These are phyloP conservation scores for Steinernema khuongi DNA, from an alignment of 1,140 invertebrate species.

Conservation along the genomic window DNA sequence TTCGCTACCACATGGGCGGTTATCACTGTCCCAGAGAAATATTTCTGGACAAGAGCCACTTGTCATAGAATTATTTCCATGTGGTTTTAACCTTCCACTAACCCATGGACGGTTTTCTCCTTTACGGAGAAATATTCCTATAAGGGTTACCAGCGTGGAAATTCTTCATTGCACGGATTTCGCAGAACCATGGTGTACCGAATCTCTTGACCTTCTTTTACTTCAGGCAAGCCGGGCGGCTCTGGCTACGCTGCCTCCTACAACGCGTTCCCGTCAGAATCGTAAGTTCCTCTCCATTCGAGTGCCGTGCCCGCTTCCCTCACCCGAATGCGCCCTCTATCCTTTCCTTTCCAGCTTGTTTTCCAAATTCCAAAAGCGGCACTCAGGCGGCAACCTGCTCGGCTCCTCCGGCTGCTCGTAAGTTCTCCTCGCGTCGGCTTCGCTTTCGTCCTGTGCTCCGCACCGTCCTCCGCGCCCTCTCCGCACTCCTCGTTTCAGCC, in stretches of 20 bases:
- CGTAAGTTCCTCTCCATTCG: slow-evolving; percentile 13
- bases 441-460: not conserved
- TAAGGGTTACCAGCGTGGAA: too few relatives aligned
- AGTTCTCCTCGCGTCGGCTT: slow-evolving; percentile 21
- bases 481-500: not conserved
- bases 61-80: too few relatives aligned
- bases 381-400: slow-evolving; percentile 8
- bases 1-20: too few relatives aligned
- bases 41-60: too few relatives aligned
- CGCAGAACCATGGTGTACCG: too few relatives aligned
- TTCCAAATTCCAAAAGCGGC: slow-evolving; percentile 8
- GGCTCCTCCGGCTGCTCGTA: slow-evolving; percentile 17
- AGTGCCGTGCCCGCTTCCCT: not conserved
- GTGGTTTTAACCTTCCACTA: too few relatives aligned
- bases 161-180: too few relatives aligned
- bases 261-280: slow-evolving; percentile 37
- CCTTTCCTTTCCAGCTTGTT: slow-evolving; percentile 1
- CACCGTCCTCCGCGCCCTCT: not conserved
- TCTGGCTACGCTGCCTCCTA: slow-evolving; percentile 45
- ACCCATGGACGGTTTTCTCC: too few relatives aligned
- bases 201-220: slow-evolving; percentile 5
- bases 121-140: too few relatives aligned
- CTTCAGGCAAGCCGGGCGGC: slow-evolving; percentile 42
- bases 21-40: too few relatives aligned
- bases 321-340: slow-evolving; percentile 9